These are phyloP conservation scores for Notocelia uddmanniana DNA, from an alignment of 2,888 invertebrate genomes.

Conservation along the genomic window DNA sequence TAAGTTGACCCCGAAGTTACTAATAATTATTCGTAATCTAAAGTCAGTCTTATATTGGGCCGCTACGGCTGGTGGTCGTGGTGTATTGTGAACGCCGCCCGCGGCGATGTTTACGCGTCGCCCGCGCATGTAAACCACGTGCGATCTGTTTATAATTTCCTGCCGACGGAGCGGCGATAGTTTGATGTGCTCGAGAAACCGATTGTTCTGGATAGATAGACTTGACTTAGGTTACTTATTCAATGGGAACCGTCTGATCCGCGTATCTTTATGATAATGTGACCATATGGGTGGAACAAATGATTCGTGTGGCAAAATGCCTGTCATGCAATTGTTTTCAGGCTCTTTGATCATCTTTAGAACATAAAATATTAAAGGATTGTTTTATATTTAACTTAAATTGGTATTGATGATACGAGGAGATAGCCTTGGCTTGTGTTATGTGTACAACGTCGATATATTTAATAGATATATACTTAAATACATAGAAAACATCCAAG, in stretches of 20 bases:
- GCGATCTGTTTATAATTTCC: conserved; percentile 43
- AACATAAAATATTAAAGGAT: no score
- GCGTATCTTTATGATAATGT: neutral
- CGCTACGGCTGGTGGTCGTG: neutral
- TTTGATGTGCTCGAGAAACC: conserved; percentile 17
- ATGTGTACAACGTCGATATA: no score
- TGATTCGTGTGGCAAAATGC: neutral
- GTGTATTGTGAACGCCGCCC: neutral
- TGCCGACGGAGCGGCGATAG: conserved; percentile 13
- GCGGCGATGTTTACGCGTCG: conserved; percentile 22
- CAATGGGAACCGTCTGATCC: conserved; percentile 8
- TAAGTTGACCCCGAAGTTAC: neutral
- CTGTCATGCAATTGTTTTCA: no score
- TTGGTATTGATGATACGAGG: no score
- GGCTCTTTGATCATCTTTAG: no score
- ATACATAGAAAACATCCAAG: no score
- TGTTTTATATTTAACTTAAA: no score
- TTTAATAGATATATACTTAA: no score
- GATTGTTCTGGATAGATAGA: conserved; percentile 28
- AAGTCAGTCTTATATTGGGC: neutral
- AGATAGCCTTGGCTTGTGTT: no score
- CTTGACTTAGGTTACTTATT: neutral
- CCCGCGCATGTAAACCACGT: conserved; percentile 37
- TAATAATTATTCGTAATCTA: neutral
- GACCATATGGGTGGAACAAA: neutral